These are phyloP conservation scores for Berghia stephanieae DNA, from an alignment of 1,140 invertebrate species.

Conservation along the genomic window DNA sequence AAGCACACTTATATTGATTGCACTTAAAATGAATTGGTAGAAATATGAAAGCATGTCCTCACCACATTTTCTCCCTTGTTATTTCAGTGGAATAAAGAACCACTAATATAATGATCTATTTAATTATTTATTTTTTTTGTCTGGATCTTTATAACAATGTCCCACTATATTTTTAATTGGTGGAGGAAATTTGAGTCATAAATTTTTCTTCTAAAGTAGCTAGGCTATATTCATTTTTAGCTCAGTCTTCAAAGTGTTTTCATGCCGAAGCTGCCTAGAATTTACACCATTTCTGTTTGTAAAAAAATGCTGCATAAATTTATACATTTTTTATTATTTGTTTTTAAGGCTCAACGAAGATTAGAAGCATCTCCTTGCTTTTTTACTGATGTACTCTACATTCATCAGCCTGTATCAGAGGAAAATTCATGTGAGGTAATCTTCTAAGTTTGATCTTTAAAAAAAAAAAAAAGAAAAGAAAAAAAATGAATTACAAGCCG, in stretches of 20 bases:
- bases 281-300: background rate
- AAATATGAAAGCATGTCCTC: no score
- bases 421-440: slow-evolving; percentile 66
- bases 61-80: no score
- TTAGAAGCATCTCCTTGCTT: slow-evolving; percentile 74
- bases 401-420: slow-evolving; percentile 74
- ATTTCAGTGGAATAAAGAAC: no score
- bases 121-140: no score
- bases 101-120: no score
- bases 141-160: no score
- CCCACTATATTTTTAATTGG: background rate
- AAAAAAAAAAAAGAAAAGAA: background rate
- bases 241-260: background rate
- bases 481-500: background rate
- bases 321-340: slow-evolving; percentile 3
- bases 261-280: background rate
- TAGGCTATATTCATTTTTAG: background rate
- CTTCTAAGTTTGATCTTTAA: background rate
- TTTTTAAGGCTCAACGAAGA: slow-evolving; percentile 65
- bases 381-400: slow-evolving; percentile 75
- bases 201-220: background rate
- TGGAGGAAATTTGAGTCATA: background rate
- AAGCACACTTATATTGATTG: no score
- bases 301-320: no score
- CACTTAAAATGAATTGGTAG: no score